Evolutionary conservation across 1,140 invertebrate genomes (phyloP).

Genomic region (Lordiphosa clarofinis): DNA sequence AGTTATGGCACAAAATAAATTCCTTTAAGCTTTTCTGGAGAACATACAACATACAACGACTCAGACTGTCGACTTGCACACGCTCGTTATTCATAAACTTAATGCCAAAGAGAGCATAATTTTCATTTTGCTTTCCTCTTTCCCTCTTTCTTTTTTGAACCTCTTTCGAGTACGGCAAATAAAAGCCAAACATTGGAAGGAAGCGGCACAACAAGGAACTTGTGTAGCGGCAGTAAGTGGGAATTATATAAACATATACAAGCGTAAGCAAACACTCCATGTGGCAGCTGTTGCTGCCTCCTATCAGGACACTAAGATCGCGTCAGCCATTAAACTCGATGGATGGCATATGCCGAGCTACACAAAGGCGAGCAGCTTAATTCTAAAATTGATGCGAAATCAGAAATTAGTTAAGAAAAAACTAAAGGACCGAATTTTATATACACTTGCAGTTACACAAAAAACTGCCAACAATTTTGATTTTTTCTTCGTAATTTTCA

Average conservation of each 20-base stretch:
- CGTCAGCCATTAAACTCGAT: background rate
- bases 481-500: too few relatives aligned
- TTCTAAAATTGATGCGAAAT: too few relatives aligned
- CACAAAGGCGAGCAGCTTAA: too few relatives aligned
- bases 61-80: slow-evolving; percentile 43
- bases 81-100: slow-evolving; percentile 75
- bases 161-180: slow-evolving; percentile 29
- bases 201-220: slow-evolving; percentile 52
- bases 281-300: slow-evolving; percentile 42
- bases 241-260: slow-evolving; percentile 76
- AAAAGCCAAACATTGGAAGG: slow-evolving; percentile 64
- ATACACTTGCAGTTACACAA: too few relatives aligned
- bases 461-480: too few relatives aligned
- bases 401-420: too few relatives aligned
- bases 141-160: background rate
- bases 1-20: slow-evolving; percentile 69
- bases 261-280: slow-evolving; percentile 43
- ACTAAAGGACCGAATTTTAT: too few relatives aligned
- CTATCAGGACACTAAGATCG: slow-evolving; percentile 34
- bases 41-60: slow-evolving; percentile 32
- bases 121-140: slow-evolving; percentile 50
- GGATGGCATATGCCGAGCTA: too few relatives aligned
- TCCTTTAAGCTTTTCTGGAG: slow-evolving; percentile 58
- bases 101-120: slow-evolving; percentile 76
- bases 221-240: slow-evolving; percentile 62